Conservation (phyloP, 2,888 invertebrate genomes). For the Luffia ferchaultella region DNA sequence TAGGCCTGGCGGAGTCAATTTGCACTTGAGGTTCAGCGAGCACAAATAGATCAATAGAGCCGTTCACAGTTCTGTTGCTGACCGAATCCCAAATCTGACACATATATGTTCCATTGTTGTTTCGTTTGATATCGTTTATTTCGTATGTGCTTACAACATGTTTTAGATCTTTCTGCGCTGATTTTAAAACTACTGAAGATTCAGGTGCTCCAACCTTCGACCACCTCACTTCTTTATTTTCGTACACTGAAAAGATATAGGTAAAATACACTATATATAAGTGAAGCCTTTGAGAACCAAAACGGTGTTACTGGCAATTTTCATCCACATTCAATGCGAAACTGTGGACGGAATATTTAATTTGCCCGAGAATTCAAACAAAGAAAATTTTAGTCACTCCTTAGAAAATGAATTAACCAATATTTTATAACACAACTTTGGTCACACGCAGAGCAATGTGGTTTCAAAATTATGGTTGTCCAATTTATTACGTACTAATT, state of each 20-base stretch:
- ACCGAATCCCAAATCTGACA: slow-evolving; percentile 38
- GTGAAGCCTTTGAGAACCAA: too few relatives aligned
- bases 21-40: slow-evolving; percentile 75
- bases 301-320: too few relatives aligned
- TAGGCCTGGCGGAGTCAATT: slow-evolving; percentile 77
- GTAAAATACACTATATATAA: too few relatives aligned
- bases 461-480: too few relatives aligned
- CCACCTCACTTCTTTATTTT: slow-evolving; percentile 40
- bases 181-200: slow-evolving; percentile 17
- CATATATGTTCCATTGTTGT: slow-evolving; percentile 72
- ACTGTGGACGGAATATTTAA: too few relatives aligned
- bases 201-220: slow-evolving; percentile 27
- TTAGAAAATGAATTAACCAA: too few relatives aligned
- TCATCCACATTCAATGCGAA: too few relatives aligned
- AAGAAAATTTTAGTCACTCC: too few relatives aligned
- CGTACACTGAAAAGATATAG: slow-evolving; percentile 36
- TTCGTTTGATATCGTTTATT: slow-evolving; percentile 57
- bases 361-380: too few relatives aligned
- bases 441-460: too few relatives aligned
- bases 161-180: slow-evolving; percentile 55
- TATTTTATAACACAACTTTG: too few relatives aligned
- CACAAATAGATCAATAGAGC: slow-evolving; percentile 62
- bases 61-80: slow-evolving; percentile 41
- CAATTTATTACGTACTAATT: too few relatives aligned
- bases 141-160: slow-evolving; percentile 63